Percentiles rank a stretch among this genome's conserved stretches.
Conservation (phyloP, 1,140 invertebrate species). For the Formica selysi region DNA sequence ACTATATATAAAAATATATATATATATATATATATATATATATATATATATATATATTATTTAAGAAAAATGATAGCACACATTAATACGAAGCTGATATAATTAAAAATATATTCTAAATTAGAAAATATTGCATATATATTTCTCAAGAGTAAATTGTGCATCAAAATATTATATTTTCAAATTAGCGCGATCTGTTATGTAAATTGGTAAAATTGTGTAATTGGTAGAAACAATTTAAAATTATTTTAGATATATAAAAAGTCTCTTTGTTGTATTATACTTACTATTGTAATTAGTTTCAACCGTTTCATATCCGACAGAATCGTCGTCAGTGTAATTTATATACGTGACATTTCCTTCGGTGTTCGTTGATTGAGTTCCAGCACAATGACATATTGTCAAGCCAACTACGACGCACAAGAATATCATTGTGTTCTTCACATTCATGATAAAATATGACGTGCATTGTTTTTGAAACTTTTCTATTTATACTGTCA, state of each 20-base stretch:
- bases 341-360: neutral
- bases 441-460: neutral
- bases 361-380: neutral
- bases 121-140: too few species aligned
- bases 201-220: too few species aligned
- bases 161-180: too few species aligned
- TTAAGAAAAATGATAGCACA: neutral
- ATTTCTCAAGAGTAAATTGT: too few species aligned
- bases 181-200: too few species aligned
- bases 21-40: too few species aligned
- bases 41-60: neutral
- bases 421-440: neutral
- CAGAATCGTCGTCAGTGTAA: neutral
- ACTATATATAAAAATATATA: neutral
- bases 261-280: too few species aligned
- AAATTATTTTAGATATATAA: too few species aligned
- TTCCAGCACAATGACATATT: neutral
- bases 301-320: neutral
- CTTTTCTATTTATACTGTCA: neutral
- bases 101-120: too few species aligned
- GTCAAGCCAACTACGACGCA: neutral
- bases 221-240: too few species aligned
- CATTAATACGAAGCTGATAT: too few species aligned
- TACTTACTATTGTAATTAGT: too few species aligned
- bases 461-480: neutral